phyloP scores from a whole-genome alignment of 2,888 invertebrate species.

The Lasioglossum oenotherae region DNA sequence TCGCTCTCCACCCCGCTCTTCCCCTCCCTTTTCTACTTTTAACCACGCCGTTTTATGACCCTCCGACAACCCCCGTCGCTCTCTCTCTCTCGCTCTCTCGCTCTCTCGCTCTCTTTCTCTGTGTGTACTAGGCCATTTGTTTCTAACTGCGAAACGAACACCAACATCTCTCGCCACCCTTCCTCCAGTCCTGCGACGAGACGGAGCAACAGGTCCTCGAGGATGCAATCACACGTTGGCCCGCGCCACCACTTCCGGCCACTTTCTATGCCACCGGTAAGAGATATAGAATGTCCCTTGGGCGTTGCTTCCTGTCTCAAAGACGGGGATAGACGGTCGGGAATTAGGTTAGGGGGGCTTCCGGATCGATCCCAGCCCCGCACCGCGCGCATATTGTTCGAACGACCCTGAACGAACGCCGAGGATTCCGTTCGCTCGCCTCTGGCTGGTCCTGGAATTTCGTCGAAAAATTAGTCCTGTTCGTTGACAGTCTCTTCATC shows the following conservation, averaged over 20 bases:
- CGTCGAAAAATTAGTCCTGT: background rate
- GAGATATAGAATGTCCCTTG: conserved; percentile 17
- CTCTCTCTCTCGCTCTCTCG: background rate
- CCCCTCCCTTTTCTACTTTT: conserved; percentile 21
- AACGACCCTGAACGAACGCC: background rate
- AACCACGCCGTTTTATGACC: conserved; percentile 34
- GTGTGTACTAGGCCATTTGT: conserved; percentile 63
- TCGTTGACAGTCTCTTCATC: background rate
- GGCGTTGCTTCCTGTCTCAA: conserved; percentile 18
- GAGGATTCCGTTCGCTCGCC: background rate
- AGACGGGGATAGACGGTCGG: background rate
- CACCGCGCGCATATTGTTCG: background rate
- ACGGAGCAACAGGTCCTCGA: conserved; percentile 79
- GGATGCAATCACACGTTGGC: conserved; percentile 74
- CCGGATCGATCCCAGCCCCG: background rate
- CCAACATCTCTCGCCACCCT: conserved; percentile 46
- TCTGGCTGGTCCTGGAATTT: background rate
- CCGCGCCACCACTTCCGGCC: conserved; percentile 63
- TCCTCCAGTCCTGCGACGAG: conserved; percentile 40
- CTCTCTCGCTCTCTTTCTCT: conserved; percentile 30
- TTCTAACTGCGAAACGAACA: conserved; percentile 76
- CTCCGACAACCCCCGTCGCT: background rate
- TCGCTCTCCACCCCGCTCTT: background rate
- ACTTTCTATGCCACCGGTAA: conserved; percentile 23
- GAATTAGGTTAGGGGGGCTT: conserved; percentile 13